Evolutionary conservation across 2,113 vertebrate species (phyloP), one percentile per base, ranked within the genome.

Genomic region (Aplodontia rufa): DNA sequence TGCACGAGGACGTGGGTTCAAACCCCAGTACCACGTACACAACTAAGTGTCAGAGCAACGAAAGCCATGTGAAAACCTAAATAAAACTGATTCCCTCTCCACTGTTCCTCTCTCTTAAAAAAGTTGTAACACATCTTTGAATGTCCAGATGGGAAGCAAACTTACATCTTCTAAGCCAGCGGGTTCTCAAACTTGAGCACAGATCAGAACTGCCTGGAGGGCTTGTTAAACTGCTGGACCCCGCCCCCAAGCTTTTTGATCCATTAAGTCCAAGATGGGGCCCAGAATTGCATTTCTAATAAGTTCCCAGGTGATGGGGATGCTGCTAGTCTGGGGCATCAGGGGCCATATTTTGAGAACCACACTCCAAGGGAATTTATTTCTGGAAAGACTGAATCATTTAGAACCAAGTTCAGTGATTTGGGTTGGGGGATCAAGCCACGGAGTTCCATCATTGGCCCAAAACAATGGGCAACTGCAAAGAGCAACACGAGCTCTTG

Each of bases 361-460:
- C 14, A n/a, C 51, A 79, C 47, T 32, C 12, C 47, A 37, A 24
- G 91, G 42, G 87, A 83, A 75, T 42, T 85, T 60, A 40, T 84
- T 95, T 95, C 84, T 87, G 76, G 30, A 51, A 96, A 93, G 51
- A 91, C 45, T 64, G 74, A 91, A 14, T 87, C 87, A 42, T 79
- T 89, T 79, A 51, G 82, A 94, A 85, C 40, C 51, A 68, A 83
- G 49, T 87, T 53, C 74, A 83, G 37, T 68, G 51, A 89, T 80
- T 69, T 84, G 47, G 47, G n/a, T 32, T 90, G 28, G 40, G 49
- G 40, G 16, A 60, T 86, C 53, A 51, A 90, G 66, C 58, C 71
- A 69, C 30, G 30, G 58, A 83, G 93, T 74, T 42, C 72, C 5
- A 35, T 26, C 12, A 20, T 0, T 60, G 49, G 55, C 58, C 81